Conservation (phyloP, 1,140 invertebrate genomes). For the Thalassaphorura encarpata region DNA sequence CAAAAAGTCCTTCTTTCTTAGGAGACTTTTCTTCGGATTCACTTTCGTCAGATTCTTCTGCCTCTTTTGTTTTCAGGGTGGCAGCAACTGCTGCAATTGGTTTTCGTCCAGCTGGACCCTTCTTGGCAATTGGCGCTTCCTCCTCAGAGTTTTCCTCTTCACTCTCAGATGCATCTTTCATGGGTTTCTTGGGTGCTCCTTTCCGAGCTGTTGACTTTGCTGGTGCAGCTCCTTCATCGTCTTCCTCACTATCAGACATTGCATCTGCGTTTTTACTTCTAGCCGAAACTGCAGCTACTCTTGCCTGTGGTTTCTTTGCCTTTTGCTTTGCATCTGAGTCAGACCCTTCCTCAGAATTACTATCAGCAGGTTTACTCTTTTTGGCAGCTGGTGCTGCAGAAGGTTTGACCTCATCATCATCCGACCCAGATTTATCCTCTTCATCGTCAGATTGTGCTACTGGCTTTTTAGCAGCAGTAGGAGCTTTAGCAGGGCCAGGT, state of each 20-base stretch:
- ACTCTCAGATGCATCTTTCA: slow-evolving; percentile 10
- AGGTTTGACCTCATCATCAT: background rate
- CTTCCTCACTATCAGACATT: too few species aligned
- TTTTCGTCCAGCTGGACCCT: too few species aligned
- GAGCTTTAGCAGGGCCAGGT: too few species aligned
- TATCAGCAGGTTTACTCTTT: background rate
- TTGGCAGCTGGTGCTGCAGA: background rate
- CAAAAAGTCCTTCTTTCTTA: slow-evolving; percentile 22
- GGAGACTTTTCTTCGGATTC: too few species aligned
- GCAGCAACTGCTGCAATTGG: background rate
- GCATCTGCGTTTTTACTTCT: too few species aligned
- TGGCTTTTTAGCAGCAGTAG: too few species aligned
- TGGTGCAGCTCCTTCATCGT: too few species aligned
- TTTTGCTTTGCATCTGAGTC: background rate
- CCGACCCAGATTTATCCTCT: background rate
- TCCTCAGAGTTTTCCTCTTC: slow-evolving; percentile 3
- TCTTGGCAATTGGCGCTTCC: background rate
- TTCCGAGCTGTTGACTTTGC: too few species aligned
- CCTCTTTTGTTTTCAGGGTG: slow-evolving; percentile 12
- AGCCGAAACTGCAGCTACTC: too few species aligned
- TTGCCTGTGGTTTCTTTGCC: too few species aligned
- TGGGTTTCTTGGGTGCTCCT: too few species aligned
- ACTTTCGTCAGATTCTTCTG: slow-evolving; percentile 1
- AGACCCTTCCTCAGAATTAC: background rate
- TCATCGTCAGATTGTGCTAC: too few species aligned